Evolutionary conservation across 2,113 vertebrate genomes (phyloP).

Genomic region (Pseudonaja textilis): DNA sequence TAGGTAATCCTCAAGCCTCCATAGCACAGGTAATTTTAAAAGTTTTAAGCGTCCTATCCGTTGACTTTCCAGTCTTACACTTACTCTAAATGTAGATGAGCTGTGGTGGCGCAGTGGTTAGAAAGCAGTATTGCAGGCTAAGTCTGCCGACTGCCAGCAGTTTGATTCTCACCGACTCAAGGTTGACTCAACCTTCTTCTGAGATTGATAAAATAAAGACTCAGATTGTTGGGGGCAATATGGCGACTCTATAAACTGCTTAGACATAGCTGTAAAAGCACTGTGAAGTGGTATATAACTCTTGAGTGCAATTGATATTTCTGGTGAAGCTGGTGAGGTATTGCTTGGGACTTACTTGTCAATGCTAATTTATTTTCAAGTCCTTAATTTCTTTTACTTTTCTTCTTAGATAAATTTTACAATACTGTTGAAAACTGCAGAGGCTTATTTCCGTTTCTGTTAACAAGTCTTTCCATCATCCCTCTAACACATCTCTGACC

Average conservation of each 20-base stretch:
- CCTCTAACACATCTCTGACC: neutral
- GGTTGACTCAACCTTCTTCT: too few species aligned
- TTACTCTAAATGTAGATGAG: too few species aligned
- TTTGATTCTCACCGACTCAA: too few species aligned
- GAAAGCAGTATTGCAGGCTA: too few species aligned
- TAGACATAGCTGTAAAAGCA: too few species aligned
- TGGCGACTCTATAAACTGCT: too few species aligned
- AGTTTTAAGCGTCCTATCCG: neutral
- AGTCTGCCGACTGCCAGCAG: too few species aligned
- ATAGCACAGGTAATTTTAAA: conserved; percentile 82
- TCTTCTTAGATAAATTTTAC: neutral
- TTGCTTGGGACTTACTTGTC: neutral
- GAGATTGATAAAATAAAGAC: too few species aligned
- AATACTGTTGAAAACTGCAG: neutral
- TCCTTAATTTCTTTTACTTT: neutral
- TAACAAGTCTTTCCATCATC: neutral
- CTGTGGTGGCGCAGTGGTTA: too few species aligned
- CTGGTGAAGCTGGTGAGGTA: neutral
- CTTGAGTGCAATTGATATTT: too few species aligned
- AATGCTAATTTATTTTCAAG: neutral
- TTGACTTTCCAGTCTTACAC: neutral
- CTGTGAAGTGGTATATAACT: too few species aligned
- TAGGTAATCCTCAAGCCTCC: conserved; percentile 89
- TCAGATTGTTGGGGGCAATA: too few species aligned
- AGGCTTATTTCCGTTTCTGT: neutral